Conservation (phyloP, 1,140 invertebrate genomes). For the Calephelis nemesis region DNA sequence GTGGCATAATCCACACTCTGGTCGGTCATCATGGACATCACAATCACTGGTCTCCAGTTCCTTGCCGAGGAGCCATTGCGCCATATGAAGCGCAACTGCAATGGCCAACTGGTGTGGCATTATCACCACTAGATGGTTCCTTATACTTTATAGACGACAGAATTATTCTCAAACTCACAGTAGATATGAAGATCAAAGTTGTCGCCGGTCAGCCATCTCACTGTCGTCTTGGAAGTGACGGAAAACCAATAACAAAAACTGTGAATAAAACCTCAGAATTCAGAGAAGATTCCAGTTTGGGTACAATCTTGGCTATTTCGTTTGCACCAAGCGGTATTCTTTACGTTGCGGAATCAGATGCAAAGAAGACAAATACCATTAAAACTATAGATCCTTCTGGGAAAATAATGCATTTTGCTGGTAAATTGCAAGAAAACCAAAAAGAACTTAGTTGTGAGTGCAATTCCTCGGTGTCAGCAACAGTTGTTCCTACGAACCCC, state of each 20-base stretch:
- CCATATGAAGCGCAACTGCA: conserved; percentile 92
- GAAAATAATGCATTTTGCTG: conserved; percentile 90
- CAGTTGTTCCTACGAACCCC: conserved; percentile 68
- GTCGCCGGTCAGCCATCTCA: conserved; percentile 95
- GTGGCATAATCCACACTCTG: conserved; percentile 96
- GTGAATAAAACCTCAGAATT: conserved; percentile 67
- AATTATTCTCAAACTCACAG: conserved; percentile 94
- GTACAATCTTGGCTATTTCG: conserved; percentile 89
- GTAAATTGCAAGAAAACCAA: conserved; percentile 84
- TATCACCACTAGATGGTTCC: conserved; percentile 95
- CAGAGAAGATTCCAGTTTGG: conserved; percentile 79
- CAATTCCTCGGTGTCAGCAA: conserved; percentile 79
- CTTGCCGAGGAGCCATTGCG: conserved; percentile 89
- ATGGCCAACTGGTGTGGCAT: conserved; percentile 96
- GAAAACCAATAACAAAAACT: conserved; percentile 55
- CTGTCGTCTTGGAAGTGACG: conserved; percentile 81
- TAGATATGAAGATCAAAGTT: conserved; percentile 93
- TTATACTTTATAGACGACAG: conserved; percentile 97
- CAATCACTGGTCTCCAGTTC: conserved; percentile 93
- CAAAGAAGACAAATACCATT: conserved; percentile 92
- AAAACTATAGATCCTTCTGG: conserved; percentile 90
- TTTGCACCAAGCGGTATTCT: conserved; percentile 96
- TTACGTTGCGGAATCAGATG: conserved; percentile 96
- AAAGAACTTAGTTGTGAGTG: conserved; percentile 81
- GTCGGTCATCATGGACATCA: conserved; percentile 95